These are phyloP conservation scores for Podargus strigoides DNA, from an alignment of 2,797 vertebrate species.

Conservation along the genomic window DNA sequence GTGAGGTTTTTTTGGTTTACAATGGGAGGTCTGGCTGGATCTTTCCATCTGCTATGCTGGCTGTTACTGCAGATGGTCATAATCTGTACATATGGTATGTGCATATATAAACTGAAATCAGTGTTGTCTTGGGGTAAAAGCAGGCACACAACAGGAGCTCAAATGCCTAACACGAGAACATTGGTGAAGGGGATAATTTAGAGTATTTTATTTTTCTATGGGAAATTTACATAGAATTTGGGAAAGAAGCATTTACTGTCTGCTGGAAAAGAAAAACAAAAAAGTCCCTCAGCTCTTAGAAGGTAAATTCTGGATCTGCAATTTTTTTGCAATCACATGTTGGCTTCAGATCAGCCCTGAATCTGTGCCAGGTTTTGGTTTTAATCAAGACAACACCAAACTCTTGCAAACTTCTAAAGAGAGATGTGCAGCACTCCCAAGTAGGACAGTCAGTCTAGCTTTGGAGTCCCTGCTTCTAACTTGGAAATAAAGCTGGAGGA, in stretches of 20 bases:
- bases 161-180: background rate
- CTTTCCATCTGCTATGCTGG: conserved; percentile 37
- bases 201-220: background rate
- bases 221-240: background rate
- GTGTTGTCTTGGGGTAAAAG: background rate
- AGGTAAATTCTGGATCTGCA: background rate
- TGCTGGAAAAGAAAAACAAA: background rate
- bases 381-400: background rate
- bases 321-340: background rate
- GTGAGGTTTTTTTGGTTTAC: background rate
- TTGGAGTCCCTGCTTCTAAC: background rate
- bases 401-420: background rate
- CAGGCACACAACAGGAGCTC: background rate
- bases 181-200: background rate
- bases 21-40: background rate
- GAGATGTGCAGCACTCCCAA: background rate
- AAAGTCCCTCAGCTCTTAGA: background rate
- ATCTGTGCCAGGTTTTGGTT: background rate
- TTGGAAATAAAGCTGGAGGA: background rate
- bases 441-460: background rate
- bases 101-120: background rate
- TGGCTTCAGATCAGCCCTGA: background rate
- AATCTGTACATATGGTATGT: conserved; percentile 10
- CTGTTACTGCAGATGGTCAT: conserved; percentile 33
- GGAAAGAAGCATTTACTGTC: background rate